phyloP scores from a whole-genome alignment of 64 coral and sea anemone species.

The Montipora efflorescens region DNA sequence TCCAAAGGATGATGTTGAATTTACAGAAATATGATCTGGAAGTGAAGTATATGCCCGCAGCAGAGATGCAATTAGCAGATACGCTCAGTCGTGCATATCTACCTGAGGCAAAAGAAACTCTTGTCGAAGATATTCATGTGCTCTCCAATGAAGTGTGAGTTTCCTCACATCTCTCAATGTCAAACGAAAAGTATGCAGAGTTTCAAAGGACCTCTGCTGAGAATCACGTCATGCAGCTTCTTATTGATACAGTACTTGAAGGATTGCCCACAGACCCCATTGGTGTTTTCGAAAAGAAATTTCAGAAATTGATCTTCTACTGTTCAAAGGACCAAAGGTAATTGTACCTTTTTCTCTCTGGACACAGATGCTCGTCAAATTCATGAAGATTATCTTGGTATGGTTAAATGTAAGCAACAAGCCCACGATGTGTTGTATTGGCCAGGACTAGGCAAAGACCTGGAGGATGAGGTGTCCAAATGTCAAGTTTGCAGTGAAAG shows the following conservation, averaged over 20 bases:
- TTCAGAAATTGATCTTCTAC: too few species aligned
- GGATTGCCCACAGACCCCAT: too few species aligned
- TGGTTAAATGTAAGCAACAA: too few species aligned
- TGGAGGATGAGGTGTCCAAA: too few species aligned
- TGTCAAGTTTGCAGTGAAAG: too few species aligned
- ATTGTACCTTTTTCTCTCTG: too few species aligned
- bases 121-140: constrained; percentile 69
- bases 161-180: constrained; percentile 70
- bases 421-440: too few species aligned
- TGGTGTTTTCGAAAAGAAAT: too few species aligned
- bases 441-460: too few species aligned
- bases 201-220: constrained; percentile 61
- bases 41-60: neutral
- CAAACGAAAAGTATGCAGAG: constrained; percentile 70
- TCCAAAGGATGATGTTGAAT: constrained; percentile 39
- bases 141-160: constrained; percentile 52
- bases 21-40: constrained; percentile 31
- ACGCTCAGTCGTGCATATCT: constrained; percentile 30
- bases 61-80: neutral
- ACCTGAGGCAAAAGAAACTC: constrained; percentile 50
- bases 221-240: neutral
- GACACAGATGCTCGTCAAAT: fast-evolving
- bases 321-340: too few species aligned
- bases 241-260: too few species aligned
- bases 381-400: too few species aligned